Evolutionary conservation across 2,888 invertebrate species (phyloP).

Genomic region (Mesodorylaimus sp.): DNA sequence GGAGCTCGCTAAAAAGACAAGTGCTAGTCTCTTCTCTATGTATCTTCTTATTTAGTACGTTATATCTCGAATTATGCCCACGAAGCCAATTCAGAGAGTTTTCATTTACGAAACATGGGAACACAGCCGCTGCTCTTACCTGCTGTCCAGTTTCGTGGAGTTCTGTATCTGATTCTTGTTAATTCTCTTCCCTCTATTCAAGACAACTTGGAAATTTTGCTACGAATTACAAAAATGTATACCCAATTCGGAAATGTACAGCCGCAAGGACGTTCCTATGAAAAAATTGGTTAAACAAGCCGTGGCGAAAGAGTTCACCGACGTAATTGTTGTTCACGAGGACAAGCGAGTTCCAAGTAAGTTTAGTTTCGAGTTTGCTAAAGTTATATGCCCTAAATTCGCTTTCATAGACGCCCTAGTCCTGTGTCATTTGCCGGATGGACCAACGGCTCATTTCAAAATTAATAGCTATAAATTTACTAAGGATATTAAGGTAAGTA

Average conservation of each 20-base stretch:
- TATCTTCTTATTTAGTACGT: too few relatives aligned
- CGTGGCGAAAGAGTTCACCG: conserved; percentile 54
- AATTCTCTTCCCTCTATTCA: conserved; percentile 9
- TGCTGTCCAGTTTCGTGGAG: too few relatives aligned
- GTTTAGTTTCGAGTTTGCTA: conserved; percentile 25
- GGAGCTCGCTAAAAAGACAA: too few relatives aligned
- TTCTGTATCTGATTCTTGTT: background rate
- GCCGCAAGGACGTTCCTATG: conserved; percentile 67
- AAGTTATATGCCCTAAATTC: background rate
- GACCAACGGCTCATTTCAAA: conserved; percentile 89
- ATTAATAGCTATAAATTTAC: conserved; percentile 77
- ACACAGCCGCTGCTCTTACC: too few relatives aligned
- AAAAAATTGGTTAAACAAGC: conserved; percentile 80
- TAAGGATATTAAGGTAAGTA: conserved; percentile 49
- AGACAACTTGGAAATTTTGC: conserved; percentile 51
- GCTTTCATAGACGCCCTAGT: conserved; percentile 55
- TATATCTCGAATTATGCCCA: too few relatives aligned
- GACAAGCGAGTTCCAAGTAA: conserved; percentile 65
- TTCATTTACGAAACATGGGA: too few relatives aligned
- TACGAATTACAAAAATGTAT: conserved; percentile 72
- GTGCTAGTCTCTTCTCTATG: too few relatives aligned
- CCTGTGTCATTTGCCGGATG: conserved; percentile 78
- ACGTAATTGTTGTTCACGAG: conserved; percentile 80
- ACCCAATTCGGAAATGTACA: conserved; percentile 70
- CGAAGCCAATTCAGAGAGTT: too few relatives aligned